phyloP scores from a whole-genome alignment of 2,797 vertebrate species.

The Pipistrellus kuhlii region DNA sequence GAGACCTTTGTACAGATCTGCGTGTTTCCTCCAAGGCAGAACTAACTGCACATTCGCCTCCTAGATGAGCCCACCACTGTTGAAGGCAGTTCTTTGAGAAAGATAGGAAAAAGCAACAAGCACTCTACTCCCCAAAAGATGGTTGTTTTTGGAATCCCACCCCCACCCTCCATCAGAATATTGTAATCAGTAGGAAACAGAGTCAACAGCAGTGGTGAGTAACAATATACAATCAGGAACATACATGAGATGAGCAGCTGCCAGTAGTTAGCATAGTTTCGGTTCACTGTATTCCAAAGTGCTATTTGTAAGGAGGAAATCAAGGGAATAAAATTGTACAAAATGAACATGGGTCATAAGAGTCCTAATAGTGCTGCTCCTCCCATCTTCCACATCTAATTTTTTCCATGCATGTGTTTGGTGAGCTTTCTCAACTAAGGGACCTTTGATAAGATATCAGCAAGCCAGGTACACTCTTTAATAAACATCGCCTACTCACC shows the following conservation, averaged over 20 bases:
- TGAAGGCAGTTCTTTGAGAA: constrained; percentile 43
- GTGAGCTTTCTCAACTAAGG: background rate
- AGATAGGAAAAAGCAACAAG: background rate
- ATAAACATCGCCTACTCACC: background rate
- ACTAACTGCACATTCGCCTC: background rate
- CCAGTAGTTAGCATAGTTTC: constrained; percentile 70
- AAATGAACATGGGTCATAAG: constrained; percentile 17
- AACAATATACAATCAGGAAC: constrained; percentile 81
- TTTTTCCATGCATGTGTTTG: background rate
- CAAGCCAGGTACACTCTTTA: background rate
- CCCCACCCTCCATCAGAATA: constrained; percentile 37
- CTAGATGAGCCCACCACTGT: background rate
- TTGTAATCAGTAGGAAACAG: constrained; percentile 77
- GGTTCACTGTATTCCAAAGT: constrained; percentile 63
- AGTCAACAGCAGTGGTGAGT: constrained; percentile 54
- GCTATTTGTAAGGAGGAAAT: background rate
- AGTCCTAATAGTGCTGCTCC: background rate
- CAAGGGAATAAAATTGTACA: background rate
- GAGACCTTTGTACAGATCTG: background rate
- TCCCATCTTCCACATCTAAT: background rate
- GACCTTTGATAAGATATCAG: background rate
- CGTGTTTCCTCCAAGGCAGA: background rate
- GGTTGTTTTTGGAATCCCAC: background rate
- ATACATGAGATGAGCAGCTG: constrained; percentile 75
- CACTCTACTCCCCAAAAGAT: background rate